A percentile compares a stretch with the other conserved stretches of the same genome.
Conservation (phyloP, 2,888 invertebrate species). For the Lithosia quadra region DNA sequence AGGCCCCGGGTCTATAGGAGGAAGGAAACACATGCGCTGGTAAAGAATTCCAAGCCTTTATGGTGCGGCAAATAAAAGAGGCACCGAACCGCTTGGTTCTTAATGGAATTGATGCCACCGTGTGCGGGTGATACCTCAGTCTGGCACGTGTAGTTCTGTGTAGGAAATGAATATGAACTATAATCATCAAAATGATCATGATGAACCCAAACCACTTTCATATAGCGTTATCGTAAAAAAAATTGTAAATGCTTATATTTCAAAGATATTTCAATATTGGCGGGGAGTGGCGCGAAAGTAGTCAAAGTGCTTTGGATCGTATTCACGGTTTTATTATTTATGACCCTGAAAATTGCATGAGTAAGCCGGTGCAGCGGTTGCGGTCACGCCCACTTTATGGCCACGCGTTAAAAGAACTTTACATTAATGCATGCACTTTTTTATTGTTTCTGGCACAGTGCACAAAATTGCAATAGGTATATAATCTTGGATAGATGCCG, state of each 20-base stretch:
- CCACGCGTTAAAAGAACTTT: conserved; percentile 77
- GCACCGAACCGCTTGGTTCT: too few species aligned
- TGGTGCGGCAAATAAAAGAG: too few species aligned
- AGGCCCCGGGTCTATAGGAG: too few species aligned
- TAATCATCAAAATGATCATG: neutral
- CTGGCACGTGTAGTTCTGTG: too few species aligned
- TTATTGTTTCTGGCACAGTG: conserved; percentile 72
- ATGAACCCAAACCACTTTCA: conserved; percentile 7
- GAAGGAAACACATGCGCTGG: too few species aligned
- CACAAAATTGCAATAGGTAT: conserved; percentile 31
- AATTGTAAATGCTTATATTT: conserved; percentile 52
- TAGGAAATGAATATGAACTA: too few species aligned
- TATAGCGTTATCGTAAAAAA: conserved; percentile 34
- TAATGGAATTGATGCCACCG: too few species aligned
- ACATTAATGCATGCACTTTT: conserved; percentile 71
- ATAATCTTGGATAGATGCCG: conserved; percentile 34
- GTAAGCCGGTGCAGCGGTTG: conserved; percentile 82
- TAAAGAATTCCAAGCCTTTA: too few species aligned
- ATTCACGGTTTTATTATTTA: conserved; percentile 85
- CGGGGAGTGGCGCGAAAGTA: conserved; percentile 85
- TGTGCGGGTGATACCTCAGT: too few species aligned
- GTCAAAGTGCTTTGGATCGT: conserved; percentile 84
- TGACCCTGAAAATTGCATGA: conserved; percentile 86
- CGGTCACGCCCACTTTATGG: conserved; percentile 83
- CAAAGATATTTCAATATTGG: conserved; percentile 75